Evolutionary conservation across 2,113 vertebrate genomes (phyloP), one percentile per base, ranked within the genome.

Genomic region (Gavialis gangeticus): DNA sequence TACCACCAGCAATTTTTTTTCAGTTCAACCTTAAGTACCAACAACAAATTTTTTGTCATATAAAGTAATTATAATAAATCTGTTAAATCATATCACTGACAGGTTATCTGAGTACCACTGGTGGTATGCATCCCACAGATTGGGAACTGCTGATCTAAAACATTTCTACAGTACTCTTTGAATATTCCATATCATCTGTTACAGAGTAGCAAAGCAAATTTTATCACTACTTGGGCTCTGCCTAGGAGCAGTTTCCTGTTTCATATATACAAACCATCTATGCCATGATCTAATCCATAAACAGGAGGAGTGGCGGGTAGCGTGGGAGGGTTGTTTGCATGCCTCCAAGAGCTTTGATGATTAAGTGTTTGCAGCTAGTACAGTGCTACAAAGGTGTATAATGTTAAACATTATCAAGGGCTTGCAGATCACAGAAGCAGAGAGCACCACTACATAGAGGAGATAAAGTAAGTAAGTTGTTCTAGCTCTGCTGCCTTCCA

Each of bases 211-310:
- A 55, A 75, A 78, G 79, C 62, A 77, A 62, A 62, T 67, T 22
- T 82, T 67, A 55, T 57, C 34, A 3, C 67, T 84, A 67, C 58
- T 56, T 81, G 46, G 46, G 46, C 46, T 46, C 46, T 46, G 46
- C 46, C 46, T 46, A 46, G 46, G 46, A 46, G 46, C 46, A 46
- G 2, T 78, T 87, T 88, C 2, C 46, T 79, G 56, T 21, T 79
- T 85, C 14, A 18, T 15, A 84, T 18, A 71, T 85, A 86, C 4
- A 83, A 85, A 14, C 69, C 17, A 13, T 21, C 6, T 5, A 30
- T n/a, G 54, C 75, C 63, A 58, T 24, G 86, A 90, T 30, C 92
- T 88, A 64, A 80, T 91, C 54, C 84, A 86, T 71, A 89, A 46
- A 46, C 46, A 46, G 9, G 46, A 46, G 46, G 46, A 46, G 46